Conservation (phyloP, 2,888 invertebrate genomes). For the Adineta ricciae region DNA sequence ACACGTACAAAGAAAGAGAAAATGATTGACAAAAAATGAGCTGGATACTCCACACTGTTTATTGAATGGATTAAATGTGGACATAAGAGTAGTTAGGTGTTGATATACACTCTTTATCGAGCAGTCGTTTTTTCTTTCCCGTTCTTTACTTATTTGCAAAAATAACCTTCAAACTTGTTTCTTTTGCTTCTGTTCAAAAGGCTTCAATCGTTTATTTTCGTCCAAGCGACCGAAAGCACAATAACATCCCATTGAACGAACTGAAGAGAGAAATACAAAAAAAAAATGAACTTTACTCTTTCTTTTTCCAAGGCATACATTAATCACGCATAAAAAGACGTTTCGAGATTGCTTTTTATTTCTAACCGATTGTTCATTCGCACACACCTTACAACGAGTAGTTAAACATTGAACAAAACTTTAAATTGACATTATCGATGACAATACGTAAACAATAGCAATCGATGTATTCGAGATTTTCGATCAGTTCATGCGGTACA, state of each 20-base stretch:
- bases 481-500: no score
- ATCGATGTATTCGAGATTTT: no score
- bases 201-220: neutral
- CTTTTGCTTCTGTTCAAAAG: neutral
- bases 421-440: no score
- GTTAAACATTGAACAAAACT: no score
- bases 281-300: neutral
- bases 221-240: neutral
- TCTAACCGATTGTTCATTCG: neutral
- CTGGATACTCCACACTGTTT: neutral
- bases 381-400: no score
- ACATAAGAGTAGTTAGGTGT: neutral
- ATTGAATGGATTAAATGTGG: neutral
- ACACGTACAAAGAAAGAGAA: neutral
- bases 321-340: neutral
- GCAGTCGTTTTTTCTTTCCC: neutral
- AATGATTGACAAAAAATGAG: neutral
- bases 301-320: neutral
- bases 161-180: neutral
- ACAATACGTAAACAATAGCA: no score
- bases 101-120: neutral
- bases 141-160: neutral
- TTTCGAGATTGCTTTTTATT: neutral
- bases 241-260: neutral
- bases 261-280: neutral